Evolutionary conservation across 1,140 invertebrate genomes (phyloP).

Genomic region (Drosophila rufa): DNA sequence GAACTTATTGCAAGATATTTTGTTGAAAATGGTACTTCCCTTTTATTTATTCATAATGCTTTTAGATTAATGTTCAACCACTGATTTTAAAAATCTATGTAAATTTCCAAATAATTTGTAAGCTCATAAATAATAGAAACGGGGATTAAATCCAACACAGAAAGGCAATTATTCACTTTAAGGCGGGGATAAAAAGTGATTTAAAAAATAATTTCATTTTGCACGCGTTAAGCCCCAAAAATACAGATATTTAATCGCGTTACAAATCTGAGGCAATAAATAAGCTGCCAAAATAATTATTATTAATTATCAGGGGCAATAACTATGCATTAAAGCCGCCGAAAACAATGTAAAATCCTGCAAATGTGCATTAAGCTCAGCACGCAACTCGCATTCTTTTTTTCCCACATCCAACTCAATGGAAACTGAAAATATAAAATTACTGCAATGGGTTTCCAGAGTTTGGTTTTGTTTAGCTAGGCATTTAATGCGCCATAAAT

Average conservation of each 20-base stretch:
- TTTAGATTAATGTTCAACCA: background rate
- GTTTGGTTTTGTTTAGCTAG: constrained; percentile 52
- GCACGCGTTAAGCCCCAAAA: constrained; percentile 11
- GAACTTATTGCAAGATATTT: too few species aligned
- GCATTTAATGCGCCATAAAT: constrained; percentile 73
- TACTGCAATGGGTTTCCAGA: background rate
- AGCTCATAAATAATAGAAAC: constrained; percentile 4
- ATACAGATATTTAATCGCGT: constrained; percentile 43
- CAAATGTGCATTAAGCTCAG: constrained; percentile 33
- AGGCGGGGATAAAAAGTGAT: constrained; percentile 4
- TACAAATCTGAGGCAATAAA: constrained; percentile 75
- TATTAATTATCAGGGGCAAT: constrained; percentile 72
- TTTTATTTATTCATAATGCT: background rate
- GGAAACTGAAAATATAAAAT: constrained; percentile 28
- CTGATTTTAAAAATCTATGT: background rate
- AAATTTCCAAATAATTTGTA: constrained; percentile 1
- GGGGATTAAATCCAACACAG: background rate
- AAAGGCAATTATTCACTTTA: constrained; percentile 3
- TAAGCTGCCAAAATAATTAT: constrained; percentile 71
- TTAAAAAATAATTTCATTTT: constrained; percentile 51
- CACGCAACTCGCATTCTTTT: constrained; percentile 5
- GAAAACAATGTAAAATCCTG: constrained; percentile 40
- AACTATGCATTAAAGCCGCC: constrained; percentile 50
- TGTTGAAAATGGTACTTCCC: background rate
- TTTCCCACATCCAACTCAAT: constrained; percentile 9